These are phyloP conservation scores for Meriones unguiculatus DNA, from an alignment of 2,113 vertebrate genomes.

Conservation along the genomic window DNA sequence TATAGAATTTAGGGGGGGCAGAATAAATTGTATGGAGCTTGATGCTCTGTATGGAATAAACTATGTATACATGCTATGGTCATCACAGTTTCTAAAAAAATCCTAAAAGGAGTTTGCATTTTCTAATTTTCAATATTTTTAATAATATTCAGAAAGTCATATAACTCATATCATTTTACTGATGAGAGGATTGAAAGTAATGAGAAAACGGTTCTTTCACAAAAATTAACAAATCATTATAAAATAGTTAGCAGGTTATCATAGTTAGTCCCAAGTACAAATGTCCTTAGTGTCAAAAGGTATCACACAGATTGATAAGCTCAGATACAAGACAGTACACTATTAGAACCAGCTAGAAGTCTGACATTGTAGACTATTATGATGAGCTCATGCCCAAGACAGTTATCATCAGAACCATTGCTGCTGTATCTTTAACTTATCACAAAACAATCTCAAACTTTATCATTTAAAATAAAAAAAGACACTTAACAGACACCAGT, in stretches of 20 bases:
- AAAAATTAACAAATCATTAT: neutral
- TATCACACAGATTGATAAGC: neutral
- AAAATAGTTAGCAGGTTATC: neutral
- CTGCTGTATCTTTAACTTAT: neutral
- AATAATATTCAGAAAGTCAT: neutral
- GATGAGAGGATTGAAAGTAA: neutral
- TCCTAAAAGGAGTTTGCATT: neutral
- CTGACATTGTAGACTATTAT: neutral
- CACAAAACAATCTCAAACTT: neutral
- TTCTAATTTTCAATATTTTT: neutral
- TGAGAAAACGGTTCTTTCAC: neutral
- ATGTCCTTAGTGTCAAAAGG: neutral
- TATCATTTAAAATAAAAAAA: neutral
- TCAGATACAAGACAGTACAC: neutral
- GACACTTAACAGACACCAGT: neutral
- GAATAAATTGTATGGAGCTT: rapidly evolving
- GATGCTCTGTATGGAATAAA: neutral
- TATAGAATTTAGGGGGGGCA: neutral
- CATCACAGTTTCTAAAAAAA: neutral
- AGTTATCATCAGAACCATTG: neutral
- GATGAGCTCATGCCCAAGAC: neutral
- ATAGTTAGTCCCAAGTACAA: neutral
- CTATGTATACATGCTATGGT: slow-evolving; percentile 50
- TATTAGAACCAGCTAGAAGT: neutral
- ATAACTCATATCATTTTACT: neutral